Base-by-base conservation (phyloP, 2,113 vertebrate genomes). In the Anser brachyrhynchus region DNA sequence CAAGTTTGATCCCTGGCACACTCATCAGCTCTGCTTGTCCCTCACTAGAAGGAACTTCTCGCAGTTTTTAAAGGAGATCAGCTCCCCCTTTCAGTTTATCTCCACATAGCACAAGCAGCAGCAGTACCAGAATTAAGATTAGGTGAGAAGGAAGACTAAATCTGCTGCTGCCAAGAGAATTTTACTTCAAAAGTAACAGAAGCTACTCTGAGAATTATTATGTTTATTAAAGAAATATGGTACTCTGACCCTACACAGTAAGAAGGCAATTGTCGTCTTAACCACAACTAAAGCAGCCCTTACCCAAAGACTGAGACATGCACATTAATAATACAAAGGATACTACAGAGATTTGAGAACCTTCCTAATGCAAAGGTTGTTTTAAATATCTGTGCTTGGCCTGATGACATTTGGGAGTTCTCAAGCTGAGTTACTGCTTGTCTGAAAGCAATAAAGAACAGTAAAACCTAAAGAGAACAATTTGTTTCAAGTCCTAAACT, bases 341-440 rank as follows among this genome's bases (percentile, higher is more conserved):
- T 44, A 22, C 6, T 2, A 33, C 0, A 44, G 0, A 55, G 17
- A 46, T 58, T 71, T 74, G 64, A 80, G 6, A 92, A 66, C 2
- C 54, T 86, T 54, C 31, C 35, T 54, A 62, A 73, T 2, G 7
- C 37, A 66, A 66, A 86, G 13, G 33, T 16, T 81, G 6, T 49
- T 85, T 58, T 44, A 67, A 93, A 67, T 21, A 87, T 5, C 23
- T 78, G 5, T 57, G 20, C 13, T 69, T 90, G 41, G 26, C 46
- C 35, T 69, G 22, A 55, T 62, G 55, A 41, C 49, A 67, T 35
- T 2, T 62, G 28, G 11, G 39, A 78, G 74, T 64, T 71, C 57
- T 77, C n/a, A 71, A 72, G 35, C 19, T 67, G 39, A 90, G 69
- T 39, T 73, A 88, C 16, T 61, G 19, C 20, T 54, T 54, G 13